Evolutionary conservation across 2,888 invertebrate genomes (phyloP).

Genomic region (Mythimna lalbum): DNA sequence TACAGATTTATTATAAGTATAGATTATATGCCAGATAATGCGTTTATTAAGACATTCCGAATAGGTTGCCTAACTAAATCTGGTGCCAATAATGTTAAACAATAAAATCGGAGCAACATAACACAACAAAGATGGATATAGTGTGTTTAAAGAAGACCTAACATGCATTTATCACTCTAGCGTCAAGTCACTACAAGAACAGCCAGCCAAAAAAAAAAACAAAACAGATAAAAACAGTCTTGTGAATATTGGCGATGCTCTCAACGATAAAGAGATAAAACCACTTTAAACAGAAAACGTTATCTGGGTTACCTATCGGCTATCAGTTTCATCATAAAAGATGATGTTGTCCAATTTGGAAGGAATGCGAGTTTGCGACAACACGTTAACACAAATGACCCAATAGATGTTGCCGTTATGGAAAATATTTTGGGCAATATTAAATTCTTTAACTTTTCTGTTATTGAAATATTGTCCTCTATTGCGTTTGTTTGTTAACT

Average conservation of each 20-base stretch:
- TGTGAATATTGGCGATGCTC: slow-evolving; percentile 11
- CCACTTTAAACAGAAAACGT: slow-evolving; percentile 20
- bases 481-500: slow-evolving; percentile 18
- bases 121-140: no score
- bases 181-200: not conserved
- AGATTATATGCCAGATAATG: no score
- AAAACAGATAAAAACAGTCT: slow-evolving; percentile 9
- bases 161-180: not conserved
- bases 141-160: not conserved
- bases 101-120: no score
- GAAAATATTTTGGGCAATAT: slow-evolving; percentile 24
- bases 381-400: slow-evolving; percentile 36
- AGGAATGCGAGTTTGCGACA: slow-evolving; percentile 36
- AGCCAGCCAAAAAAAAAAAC: not conserved
- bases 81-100: no score
- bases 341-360: slow-evolving; percentile 45
- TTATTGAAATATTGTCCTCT: slow-evolving; percentile 5
- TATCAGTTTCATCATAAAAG: slow-evolving; percentile 42
- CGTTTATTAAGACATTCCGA: no score
- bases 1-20: no score
- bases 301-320: slow-evolving; percentile 45
- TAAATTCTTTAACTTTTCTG: slow-evolving; percentile 23
- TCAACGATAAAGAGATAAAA: slow-evolving; percentile 40
- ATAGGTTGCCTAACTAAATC: no score
- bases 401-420: slow-evolving; percentile 25